phyloP scores from a whole-genome alignment of 2,888 invertebrate species.

The Sthenelais limicola region DNA sequence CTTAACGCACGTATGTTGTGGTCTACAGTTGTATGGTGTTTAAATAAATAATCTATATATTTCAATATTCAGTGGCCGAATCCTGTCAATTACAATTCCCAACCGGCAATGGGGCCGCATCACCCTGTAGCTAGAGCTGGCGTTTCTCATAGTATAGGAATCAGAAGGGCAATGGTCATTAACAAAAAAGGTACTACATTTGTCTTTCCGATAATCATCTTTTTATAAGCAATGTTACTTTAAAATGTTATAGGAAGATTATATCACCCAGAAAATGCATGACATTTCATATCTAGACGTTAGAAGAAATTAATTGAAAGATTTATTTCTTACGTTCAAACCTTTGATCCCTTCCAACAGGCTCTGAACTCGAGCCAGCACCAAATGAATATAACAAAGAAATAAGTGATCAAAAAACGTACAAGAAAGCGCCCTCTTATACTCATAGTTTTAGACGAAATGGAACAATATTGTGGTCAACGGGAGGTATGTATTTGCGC shows the following conservation, averaged over 20 bases:
- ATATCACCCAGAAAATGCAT: neutral
- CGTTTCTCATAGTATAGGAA: conserved; percentile 60
- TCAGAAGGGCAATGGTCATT: neutral
- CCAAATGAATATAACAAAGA: conserved; percentile 61
- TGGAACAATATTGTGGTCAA: conserved; percentile 64
- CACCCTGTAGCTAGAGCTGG: conserved; percentile 50
- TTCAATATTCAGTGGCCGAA: conserved; percentile 63
- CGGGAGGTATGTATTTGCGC: conserved; percentile 53
- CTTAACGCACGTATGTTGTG: too few relatives aligned
- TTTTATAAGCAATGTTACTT: neutral
- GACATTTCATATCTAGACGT: neutral
- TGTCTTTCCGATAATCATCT: neutral
- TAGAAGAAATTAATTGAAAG: neutral
- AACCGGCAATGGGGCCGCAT: conserved; percentile 57
- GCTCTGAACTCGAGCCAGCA: conserved; percentile 59
- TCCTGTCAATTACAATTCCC: conserved; percentile 59
- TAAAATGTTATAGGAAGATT: too few relatives aligned
- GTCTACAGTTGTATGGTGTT: too few relatives aligned
- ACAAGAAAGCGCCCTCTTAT: conserved; percentile 56
- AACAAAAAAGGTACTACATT: conserved; percentile 35
- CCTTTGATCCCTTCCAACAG: too few relatives aligned
- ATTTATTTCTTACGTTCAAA: neutral
- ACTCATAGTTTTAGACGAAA: conserved; percentile 61
- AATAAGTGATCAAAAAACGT: conserved; percentile 55
- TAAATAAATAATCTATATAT: too few relatives aligned